Conservation (phyloP, 2,888 invertebrate genomes). For the Cosmia trapezina region DNA sequence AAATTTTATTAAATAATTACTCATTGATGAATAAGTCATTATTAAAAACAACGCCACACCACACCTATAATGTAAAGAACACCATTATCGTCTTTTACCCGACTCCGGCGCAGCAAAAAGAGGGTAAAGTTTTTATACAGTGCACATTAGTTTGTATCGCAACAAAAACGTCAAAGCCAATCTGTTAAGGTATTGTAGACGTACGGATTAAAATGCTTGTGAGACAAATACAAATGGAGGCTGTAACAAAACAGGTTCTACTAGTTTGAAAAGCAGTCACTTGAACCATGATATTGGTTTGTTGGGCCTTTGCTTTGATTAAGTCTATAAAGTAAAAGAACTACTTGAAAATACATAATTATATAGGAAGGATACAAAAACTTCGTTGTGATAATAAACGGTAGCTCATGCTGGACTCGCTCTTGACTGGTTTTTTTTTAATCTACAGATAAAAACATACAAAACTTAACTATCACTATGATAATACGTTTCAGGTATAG, state of each 20-base stretch:
- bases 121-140: slow-evolving; percentile 1
- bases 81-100: neutral
- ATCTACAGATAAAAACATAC: too few species aligned
- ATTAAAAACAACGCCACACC: neutral
- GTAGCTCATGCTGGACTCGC: too few species aligned
- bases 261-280: slow-evolving; percentile 22
- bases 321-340: neutral
- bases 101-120: slow-evolving; percentile 10
- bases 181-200: slow-evolving; percentile 26
- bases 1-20: neutral
- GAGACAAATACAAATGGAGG: slow-evolving; percentile 52
- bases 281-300: slow-evolving; percentile 55
- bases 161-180: slow-evolving; percentile 28
- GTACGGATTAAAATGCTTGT: slow-evolving; percentile 51
- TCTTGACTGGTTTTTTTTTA: too few species aligned
- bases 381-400: neutral
- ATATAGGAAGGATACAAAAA: neutral
- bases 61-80: neutral
- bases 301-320: slow-evolving; percentile 2
- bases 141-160: neutral
- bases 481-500: too few species aligned
- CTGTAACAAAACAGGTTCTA: slow-evolving; percentile 56
- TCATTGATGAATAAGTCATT: slow-evolving; percentile 15
- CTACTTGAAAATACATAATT: neutral
- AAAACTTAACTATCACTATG: too few species aligned